A percentile compares a stretch with the other conserved stretches of the same genome.
phyloP scores from a whole-genome alignment of 2,888 invertebrate genomes.

The Philopedon plagiatum region DNA sequence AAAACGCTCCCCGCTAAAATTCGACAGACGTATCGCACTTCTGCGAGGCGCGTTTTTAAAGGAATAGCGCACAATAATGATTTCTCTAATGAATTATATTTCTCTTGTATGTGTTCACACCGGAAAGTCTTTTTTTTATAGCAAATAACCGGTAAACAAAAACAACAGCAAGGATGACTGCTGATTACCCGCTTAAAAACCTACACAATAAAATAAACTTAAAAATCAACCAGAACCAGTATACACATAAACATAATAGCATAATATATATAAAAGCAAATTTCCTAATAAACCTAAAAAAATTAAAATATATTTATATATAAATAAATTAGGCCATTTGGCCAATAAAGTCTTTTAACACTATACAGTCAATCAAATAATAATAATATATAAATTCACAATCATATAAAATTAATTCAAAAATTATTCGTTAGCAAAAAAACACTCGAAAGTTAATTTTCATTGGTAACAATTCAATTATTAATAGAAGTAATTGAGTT shows the following conservation, averaged over 20 bases:
- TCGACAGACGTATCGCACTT: too few species aligned
- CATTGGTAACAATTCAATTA: slow-evolving; percentile 3
- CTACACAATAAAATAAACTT: slow-evolving; percentile 13
- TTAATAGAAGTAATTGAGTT: slow-evolving; percentile 17
- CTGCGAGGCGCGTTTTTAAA: too few species aligned
- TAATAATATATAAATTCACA: slow-evolving; percentile 13
- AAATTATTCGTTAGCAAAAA: slow-evolving; percentile 22
- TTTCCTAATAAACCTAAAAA: slow-evolving; percentile 1
- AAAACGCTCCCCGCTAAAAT: too few species aligned
- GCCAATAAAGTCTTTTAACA: slow-evolving; percentile 41
- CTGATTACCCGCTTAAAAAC: too few species aligned
- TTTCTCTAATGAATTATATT: too few species aligned
- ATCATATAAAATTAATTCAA: slow-evolving; percentile 13
- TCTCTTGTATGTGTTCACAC: too few species aligned
- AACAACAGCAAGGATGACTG: too few species aligned
- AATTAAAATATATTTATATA: neutral
- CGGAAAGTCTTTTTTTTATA: too few species aligned
- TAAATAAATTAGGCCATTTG: slow-evolving; percentile 38
- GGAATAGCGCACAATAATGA: too few species aligned
- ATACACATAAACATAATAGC: neutral
- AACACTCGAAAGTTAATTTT: slow-evolving; percentile 9
- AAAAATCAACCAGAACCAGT: slow-evolving; percentile 21
- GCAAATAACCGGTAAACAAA: too few species aligned
- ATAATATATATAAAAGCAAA: neutral
- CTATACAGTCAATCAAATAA: slow-evolving; percentile 22